Conservation (phyloP, 2,888 invertebrate species). For the Cephus pygmeus region DNA sequence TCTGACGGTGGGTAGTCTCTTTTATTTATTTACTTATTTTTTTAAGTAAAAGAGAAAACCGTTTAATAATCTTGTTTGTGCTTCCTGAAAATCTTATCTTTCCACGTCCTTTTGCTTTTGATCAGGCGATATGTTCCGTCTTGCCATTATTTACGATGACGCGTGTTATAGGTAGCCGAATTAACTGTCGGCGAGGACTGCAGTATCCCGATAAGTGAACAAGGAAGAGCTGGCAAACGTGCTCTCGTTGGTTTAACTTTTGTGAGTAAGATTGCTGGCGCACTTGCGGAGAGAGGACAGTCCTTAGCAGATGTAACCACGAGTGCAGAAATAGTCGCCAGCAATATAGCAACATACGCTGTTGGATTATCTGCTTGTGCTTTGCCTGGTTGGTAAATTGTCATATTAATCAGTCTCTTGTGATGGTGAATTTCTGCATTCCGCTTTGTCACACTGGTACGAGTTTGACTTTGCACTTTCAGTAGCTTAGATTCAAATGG, state of each 20-base stretch:
- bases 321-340: slow-evolving; percentile 63
- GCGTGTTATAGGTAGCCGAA: slow-evolving; percentile 42
- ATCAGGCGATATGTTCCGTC: background rate
- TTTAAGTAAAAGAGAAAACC: too few relatives aligned
- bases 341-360: slow-evolving; percentile 76
- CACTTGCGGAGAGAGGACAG: slow-evolving; percentile 65
- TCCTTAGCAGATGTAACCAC: slow-evolving; percentile 67
- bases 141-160: background rate
- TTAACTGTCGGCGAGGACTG: slow-evolving; percentile 62
- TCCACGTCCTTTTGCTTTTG: background rate
- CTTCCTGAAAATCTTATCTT: background rate
- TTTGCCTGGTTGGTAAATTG: slow-evolving; percentile 69
- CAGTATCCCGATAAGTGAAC: slow-evolving; percentile 54
- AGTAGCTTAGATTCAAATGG: too few relatives aligned
- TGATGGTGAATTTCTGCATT: background rate
- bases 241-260: slow-evolving; percentile 59
- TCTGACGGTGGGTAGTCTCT: slow-evolving; percentile 65
- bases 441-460: too few relatives aligned
- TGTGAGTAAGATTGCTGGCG: slow-evolving; percentile 57
- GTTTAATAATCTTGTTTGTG: background rate
- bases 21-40: background rate
- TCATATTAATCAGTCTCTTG: background rate
- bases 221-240: slow-evolving; percentile 67
- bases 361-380: slow-evolving; percentile 77
- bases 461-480: too few relatives aligned